These are phyloP conservation scores for Asteroscopus sphinx DNA, from an alignment of 2,888 invertebrate species.

Conservation along the genomic window DNA sequence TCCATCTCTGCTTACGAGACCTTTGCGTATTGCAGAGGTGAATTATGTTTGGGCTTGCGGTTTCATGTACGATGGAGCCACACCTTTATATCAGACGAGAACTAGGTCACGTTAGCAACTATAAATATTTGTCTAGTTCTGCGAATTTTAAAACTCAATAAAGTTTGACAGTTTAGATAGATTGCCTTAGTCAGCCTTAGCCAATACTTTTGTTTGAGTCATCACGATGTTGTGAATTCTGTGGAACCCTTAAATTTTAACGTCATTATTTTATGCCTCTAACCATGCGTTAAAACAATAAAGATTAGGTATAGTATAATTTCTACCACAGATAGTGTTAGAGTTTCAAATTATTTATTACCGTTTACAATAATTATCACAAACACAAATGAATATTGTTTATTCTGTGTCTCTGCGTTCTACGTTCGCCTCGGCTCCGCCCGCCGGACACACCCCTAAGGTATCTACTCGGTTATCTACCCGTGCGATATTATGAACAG, in stretches of 20 bases:
- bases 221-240: constrained; percentile 49
- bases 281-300: constrained; percentile 24
- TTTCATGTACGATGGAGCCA: constrained; percentile 45
- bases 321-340: constrained; percentile 15
- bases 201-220: constrained; percentile 47
- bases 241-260: constrained; percentile 17
- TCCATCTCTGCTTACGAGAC: constrained; percentile 58
- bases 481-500: constrained; percentile 74
- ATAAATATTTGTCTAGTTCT: constrained; percentile 19
- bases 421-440: constrained; percentile 76
- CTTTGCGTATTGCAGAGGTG: constrained; percentile 68
- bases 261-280: background rate
- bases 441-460: constrained; percentile 77
- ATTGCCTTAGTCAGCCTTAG: constrained; percentile 35
- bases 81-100: constrained; percentile 49
- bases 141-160: constrained; percentile 31
- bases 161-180: constrained; percentile 43
- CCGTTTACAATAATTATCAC: constrained; percentile 57
- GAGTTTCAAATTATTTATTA: constrained; percentile 44
- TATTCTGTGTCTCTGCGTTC: constrained; percentile 73
- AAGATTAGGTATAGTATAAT: constrained; percentile 24
- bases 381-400: constrained; percentile 68
- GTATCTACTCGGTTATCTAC: constrained; percentile 73
- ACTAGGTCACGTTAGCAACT: constrained; percentile 28
- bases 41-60: constrained; percentile 66